A percentile compares a stretch with the other conserved stretches of the same genome.
phyloP scores from a whole-genome alignment of 1,140 invertebrate species.

The Medauroidea extradentata region DNA sequence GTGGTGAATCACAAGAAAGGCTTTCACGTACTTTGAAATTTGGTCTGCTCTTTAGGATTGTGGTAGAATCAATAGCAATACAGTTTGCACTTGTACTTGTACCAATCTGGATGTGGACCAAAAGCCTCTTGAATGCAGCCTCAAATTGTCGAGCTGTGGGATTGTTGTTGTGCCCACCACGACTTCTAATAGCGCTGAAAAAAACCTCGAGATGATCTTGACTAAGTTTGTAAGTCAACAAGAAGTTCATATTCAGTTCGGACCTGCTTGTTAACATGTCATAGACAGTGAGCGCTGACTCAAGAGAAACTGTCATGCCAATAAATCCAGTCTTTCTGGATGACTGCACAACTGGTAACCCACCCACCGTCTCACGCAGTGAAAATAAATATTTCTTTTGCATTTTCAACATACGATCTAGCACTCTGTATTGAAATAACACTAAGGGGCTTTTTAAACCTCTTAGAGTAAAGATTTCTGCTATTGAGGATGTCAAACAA shows the following conservation, averaged over 20 bases:
- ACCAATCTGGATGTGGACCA: slow-evolving; percentile 8
- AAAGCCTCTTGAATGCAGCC: slow-evolving; percentile 28
- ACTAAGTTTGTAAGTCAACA: slow-evolving; percentile 32
- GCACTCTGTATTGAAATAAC: no score
- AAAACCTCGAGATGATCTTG: slow-evolving; percentile 43
- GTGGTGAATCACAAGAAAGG: no score
- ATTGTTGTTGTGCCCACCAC: slow-evolving; percentile 40
- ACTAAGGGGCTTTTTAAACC: no score
- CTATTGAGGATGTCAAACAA: slow-evolving; percentile 34
- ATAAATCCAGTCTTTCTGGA: slow-evolving; percentile 7
- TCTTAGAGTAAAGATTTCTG: slow-evolving; percentile 13
- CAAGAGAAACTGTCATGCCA: neutral
- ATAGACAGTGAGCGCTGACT: neutral
- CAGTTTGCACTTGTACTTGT: neutral
- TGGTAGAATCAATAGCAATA: neutral
- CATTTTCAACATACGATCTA: no score
- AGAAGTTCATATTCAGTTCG: slow-evolving; percentile 6
- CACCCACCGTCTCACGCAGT: no score
- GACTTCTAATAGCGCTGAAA: slow-evolving; percentile 35
- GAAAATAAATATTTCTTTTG: neutral
- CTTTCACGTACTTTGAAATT: neutral
- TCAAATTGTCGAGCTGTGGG: slow-evolving; percentile 33
- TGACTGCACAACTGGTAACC: no score
- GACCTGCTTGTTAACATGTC: neutral
- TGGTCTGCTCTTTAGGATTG: neutral